Base-by-base conservation (phyloP, 2,797 vertebrate genomes). In the Ciconia nigra region DNA sequence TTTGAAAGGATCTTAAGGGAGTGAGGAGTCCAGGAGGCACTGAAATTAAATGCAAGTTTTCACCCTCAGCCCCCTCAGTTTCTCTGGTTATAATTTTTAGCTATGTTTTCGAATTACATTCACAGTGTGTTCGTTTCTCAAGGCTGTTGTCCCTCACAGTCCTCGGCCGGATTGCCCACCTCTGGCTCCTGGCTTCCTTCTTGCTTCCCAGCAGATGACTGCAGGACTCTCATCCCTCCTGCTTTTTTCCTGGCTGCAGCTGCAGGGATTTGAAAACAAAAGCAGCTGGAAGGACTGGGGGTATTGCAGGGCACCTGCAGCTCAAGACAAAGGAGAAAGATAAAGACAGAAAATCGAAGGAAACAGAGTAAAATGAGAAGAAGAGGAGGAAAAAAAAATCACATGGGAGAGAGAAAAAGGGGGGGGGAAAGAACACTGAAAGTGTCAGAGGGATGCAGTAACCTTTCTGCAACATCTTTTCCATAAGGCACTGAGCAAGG, bases 181-280 rank as follows among this genome's bases (percentile, higher is more conserved):
- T 19, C 54, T 19, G 28, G 24, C 15, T 83, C 47, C 59, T 55
- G 82, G 8, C 33, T 86, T 10, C 42, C 41, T 29, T 85, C 7
- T 33, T 44, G 7, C 18, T 47, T 47, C 72, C 55, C 79, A 57
- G n/a, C n/a, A 25, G 35, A 9, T 0, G 0, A 2, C 46, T 14
- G 10, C 62, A 73, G 76, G 29, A 25, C 17, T 79, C 67, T 15
- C 13, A n/a, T 13, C 52, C 33, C 57, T 89, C 73, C 41, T 82
- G 57, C 35, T 49, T 41, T 47, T 15, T 8, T 47, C 33, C 44
- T 78, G 72, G 18, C 69, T 89, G 62, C 89, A 63, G 77, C 81
- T 73, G 72, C 47, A 39, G 8, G 41, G 65, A 13, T 81, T 49
- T 47, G 22, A 41, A 89, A 65, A 70, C 24, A 77, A 80, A 77